Evolutionary conservation across 2,888 invertebrate genomes (phyloP).

Genomic region (Lottia scabra): DNA sequence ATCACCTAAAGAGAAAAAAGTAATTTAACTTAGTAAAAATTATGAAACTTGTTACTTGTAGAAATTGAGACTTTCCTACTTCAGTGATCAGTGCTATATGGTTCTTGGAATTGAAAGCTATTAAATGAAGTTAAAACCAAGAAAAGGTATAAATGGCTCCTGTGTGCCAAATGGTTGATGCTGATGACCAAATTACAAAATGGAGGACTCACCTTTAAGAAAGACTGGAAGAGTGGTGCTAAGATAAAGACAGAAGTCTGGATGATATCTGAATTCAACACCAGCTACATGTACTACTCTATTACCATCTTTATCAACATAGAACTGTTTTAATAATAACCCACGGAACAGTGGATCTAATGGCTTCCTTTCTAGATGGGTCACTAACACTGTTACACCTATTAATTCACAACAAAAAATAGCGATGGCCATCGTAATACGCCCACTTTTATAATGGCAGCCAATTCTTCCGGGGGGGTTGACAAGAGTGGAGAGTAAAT

Average conservation of each 20-base stretch:
- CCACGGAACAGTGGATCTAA: constrained; percentile 56
- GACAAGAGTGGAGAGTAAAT: no score
- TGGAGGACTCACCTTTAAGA: constrained; percentile 53
- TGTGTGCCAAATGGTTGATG: no score
- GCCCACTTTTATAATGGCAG: no score
- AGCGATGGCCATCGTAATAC: no score
- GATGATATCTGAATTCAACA: constrained; percentile 55
- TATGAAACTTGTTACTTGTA: no score
- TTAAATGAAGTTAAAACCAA: no score
- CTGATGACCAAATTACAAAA: no score
- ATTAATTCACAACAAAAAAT: constrained; percentile 3
- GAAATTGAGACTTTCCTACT: no score
- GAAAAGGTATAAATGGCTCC: no score
- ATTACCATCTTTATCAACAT: constrained; percentile 56
- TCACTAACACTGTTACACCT: constrained; percentile 64
- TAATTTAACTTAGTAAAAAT: not conserved
- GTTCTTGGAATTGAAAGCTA: no score
- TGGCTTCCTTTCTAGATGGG: constrained; percentile 63
- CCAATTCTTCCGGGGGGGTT: no score
- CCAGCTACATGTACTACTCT: constrained; percentile 55
- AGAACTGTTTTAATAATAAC: constrained; percentile 59
- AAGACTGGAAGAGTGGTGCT: constrained; percentile 60
- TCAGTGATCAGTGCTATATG: no score
- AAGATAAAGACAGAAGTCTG: constrained; percentile 63
- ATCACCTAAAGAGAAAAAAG: constrained; percentile 45